Evolutionary conservation across 2,113 vertebrate species (phyloP).

Genomic region (Progne subis): DNA sequence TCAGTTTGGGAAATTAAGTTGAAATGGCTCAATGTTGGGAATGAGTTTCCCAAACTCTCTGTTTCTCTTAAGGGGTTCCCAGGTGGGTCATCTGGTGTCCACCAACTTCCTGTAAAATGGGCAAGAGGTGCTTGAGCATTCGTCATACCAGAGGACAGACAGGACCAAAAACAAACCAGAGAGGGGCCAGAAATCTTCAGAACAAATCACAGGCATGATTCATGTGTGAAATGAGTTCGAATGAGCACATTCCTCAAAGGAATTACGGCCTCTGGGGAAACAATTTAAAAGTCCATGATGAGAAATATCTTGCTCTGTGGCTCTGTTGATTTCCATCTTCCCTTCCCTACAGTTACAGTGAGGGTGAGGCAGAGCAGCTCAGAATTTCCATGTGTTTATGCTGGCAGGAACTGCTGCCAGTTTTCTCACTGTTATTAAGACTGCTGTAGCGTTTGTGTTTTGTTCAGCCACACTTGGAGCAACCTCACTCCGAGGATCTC

Average conservation of each 20-base stretch:
- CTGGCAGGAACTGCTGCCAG: not conserved
- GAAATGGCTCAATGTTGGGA: not conserved
- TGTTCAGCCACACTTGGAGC: not conserved
- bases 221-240: not conserved
- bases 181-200: not conserved
- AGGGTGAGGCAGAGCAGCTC: not conserved
- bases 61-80: not conserved
- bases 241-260: not conserved
- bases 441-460: not conserved
- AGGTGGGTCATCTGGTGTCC: not conserved
- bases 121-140: not conserved
- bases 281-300: not conserved
- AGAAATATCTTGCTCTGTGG: not conserved
- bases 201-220: not conserved
- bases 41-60: not conserved
- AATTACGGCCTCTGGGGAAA: slow-evolving; percentile 25
- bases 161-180: not conserved
- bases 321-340: not conserved
- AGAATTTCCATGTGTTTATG: not conserved
- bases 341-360: not conserved
- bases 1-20: accelerated
- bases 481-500: not conserved
- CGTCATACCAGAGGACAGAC: not conserved
- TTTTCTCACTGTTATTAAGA: not conserved
- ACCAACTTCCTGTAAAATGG: not conserved